Percentiles rank a stretch among this genome's conserved stretches.
phyloP scores from a whole-genome alignment of 2,797 vertebrate species.

The Cuniculus paca region DNA sequence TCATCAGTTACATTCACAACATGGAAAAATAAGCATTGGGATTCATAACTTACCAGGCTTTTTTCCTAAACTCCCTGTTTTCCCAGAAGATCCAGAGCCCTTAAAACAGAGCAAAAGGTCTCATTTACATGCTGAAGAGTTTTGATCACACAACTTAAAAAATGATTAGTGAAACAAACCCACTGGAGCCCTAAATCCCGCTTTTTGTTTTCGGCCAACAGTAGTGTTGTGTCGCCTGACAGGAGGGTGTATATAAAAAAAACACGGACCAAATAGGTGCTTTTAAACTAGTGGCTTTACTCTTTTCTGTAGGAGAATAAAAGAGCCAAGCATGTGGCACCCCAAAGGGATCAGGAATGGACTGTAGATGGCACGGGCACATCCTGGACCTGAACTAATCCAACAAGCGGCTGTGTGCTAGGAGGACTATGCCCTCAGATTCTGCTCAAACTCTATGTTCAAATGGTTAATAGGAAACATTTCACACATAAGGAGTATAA shows the following conservation, averaged over 20 bases:
- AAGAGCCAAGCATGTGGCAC: neutral
- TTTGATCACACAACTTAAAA: constrained; percentile 64
- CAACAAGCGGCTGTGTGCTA: rapidly evolving
- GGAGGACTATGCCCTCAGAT: neutral
- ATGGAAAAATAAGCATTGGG: constrained; percentile 70
- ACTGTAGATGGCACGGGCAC: rapidly evolving
- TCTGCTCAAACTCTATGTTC: neutral
- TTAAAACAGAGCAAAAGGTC: constrained; percentile 88
- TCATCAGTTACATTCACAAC: constrained; percentile 60
- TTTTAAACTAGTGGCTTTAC: neutral
- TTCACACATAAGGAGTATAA: neutral
- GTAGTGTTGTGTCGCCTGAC: neutral
- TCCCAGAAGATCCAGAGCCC: constrained; percentile 95
- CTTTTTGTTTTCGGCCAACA: neutral
- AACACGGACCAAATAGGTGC: neutral
- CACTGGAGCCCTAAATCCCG: neutral
- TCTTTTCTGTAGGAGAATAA: neutral
- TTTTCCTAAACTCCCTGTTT: constrained; percentile 98
- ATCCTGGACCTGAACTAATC: neutral
- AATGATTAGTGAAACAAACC: constrained; percentile 26
- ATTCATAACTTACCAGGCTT: constrained; percentile 95
- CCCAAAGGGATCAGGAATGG: neutral
- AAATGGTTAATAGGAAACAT: neutral
- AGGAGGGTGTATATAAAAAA: rapidly evolving
- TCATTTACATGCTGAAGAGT: constrained; percentile 77